Conservation (phyloP, 1,140 invertebrate genomes). For the Anastrepha obliqua region DNA sequence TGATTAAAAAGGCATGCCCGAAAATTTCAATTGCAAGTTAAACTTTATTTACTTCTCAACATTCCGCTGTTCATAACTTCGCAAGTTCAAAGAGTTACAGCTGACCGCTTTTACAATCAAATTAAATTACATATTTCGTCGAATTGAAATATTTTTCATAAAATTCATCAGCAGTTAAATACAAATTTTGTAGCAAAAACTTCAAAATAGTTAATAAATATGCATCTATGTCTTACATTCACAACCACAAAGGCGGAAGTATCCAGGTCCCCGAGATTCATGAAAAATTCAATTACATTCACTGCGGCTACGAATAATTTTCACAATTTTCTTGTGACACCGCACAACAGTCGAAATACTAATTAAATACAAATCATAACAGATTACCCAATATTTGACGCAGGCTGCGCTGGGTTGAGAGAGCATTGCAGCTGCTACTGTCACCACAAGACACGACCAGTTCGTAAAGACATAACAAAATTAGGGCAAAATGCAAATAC, state of each 20-base stretch:
- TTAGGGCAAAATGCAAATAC: slow-evolving; percentile 51
- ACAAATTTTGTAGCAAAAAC: no score
- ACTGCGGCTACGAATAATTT: neutral
- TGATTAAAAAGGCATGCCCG: no score
- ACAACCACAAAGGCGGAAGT: slow-evolving; percentile 2
- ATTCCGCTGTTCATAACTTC: no score
- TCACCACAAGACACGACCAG: neutral
- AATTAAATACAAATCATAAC: slow-evolving; percentile 48
- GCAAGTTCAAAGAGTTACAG: no score
- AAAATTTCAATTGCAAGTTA: no score
- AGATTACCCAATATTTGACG: slow-evolving; percentile 7
- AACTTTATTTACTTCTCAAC: no score
- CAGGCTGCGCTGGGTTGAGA: neutral
- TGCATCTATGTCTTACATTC: no score
- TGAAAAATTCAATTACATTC: neutral
- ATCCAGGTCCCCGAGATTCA: neutral
- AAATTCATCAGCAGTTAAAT: no score
- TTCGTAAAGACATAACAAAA: slow-evolving; percentile 39
- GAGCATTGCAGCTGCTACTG: neutral
- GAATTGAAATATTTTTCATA: no score
- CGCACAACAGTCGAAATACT: slow-evolving; percentile 13
- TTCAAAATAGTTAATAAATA: no score
- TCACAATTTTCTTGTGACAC: slow-evolving; percentile 31
- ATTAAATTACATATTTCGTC: no score
- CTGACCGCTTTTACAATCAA: no score